phyloP scores from a whole-genome alignment of 2,113 vertebrate genomes.

The Ursus arctos region DNA sequence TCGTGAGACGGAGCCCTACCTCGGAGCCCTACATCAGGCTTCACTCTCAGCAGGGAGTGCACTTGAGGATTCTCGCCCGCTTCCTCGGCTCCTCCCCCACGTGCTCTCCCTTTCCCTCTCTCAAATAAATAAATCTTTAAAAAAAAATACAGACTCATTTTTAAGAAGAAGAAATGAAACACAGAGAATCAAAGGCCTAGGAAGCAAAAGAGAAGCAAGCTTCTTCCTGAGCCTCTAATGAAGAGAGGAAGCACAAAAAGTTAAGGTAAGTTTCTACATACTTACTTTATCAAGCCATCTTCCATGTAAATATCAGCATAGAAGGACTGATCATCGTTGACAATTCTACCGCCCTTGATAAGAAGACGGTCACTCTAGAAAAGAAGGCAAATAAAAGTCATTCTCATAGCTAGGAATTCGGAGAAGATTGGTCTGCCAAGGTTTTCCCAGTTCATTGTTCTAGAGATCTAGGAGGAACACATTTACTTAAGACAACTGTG shows the following conservation, averaged over 20 bases:
- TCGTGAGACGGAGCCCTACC: neutral
- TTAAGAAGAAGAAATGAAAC: constrained; percentile 6
- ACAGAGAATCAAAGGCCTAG: neutral
- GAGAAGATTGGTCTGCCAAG: neutral
- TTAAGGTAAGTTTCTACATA: constrained; percentile 31
- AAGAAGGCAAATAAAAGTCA: constrained; percentile 67
- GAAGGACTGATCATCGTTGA: constrained; percentile 99
- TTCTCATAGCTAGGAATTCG: neutral
- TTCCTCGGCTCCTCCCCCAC: neutral
- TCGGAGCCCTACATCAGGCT: neutral
- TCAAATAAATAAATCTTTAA: neutral
- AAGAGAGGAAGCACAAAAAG: neutral
- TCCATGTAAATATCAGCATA: constrained; percentile 99
- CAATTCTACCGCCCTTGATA: constrained; percentile 98
- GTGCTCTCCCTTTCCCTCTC: neutral
- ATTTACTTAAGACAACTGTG: neutral
- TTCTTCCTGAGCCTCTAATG: neutral
- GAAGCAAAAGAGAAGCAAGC: neutral
- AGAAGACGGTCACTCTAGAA: constrained; percentile 96
- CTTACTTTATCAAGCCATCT: constrained; percentile 99
- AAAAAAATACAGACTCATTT: neutral
- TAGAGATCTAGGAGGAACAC: neutral
- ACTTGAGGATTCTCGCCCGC: neutral
- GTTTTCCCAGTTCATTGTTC: neutral
- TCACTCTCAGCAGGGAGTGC: neutral